Evolutionary conservation across 2,888 invertebrate genomes (phyloP), one percentile per base, ranked within the genome.

Genomic region (Baronia brevicornis): DNA sequence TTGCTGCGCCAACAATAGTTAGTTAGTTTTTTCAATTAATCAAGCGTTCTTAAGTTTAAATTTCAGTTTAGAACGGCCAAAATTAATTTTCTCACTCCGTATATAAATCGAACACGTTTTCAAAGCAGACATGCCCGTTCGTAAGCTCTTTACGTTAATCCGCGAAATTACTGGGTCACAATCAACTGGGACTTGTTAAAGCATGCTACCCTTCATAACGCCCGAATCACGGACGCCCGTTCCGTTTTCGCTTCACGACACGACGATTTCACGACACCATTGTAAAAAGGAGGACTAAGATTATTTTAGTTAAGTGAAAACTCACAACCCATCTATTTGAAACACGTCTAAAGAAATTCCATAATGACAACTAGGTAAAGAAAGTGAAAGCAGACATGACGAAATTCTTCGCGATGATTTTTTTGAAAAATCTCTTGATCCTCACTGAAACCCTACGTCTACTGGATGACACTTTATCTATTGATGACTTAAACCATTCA

Each of bases 101-200:
- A 26, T 35, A 20, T 12, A 12, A 11, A 23, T 7, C 24, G 25
- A 9, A n/a, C 15, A 20, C 15, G 10, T 10, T 9, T 28, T 17
- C 5, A 33, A 28, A 11, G 23, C 33, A 18, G 33, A 18, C 33
- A 28, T 23, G 33, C 18, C 35, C 13, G 24, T 21, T 25, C n/a
- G 35, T 25, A 17, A 29, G 29, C 35, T 30, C 21, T 30, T 26
- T 25, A 7, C 20, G 29, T 26, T 35, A 26, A 35, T 35, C 25
- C 29, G 26, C 35, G 35, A 35, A 35, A 35, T 35, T 35, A 35
- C 35, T 35, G 35, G 35, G 35, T 35, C 35, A 35, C 35, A 35
- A 35, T 30, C 35, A 35, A 35, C 35, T 25, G 35, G 35, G 35
- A 30, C 35, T 35, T 35, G 29, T 35, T 35, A 35, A 30, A 26